phyloP scores from a whole-genome alignment of 2,888 invertebrate species.

The Mechanitis mazaeus region DNA sequence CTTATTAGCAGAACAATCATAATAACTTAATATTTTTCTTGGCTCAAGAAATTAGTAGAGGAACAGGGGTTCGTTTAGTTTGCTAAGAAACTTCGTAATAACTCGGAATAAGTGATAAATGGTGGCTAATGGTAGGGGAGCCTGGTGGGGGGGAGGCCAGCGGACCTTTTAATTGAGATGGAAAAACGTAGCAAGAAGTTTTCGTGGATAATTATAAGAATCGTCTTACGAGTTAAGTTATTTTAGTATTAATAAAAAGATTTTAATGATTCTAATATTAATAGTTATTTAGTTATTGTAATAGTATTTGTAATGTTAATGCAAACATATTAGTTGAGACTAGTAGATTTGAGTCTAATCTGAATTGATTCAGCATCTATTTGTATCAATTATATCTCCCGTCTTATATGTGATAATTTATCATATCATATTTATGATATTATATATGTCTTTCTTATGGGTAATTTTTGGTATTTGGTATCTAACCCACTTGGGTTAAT shows the following conservation, averaged over 20 bases:
- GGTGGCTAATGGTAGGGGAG: constrained; percentile 25
- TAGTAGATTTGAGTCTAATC: not conserved
- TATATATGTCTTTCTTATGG: too few relatives aligned
- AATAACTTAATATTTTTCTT: constrained; percentile 26
- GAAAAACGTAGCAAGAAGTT: constrained; percentile 3
- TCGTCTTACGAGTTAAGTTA: not conserved
- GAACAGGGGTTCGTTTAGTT: constrained; percentile 21
- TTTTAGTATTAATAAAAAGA: not conserved
- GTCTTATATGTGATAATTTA: too few relatives aligned
- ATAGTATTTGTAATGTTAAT: too few relatives aligned
- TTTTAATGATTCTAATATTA: too few relatives aligned
- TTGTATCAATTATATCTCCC: not conserved
- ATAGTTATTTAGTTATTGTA: too few relatives aligned
- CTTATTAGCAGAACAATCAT: constrained; percentile 13
- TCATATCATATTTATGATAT: too few relatives aligned
- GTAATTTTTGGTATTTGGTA: too few relatives aligned
- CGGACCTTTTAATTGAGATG: constrained; percentile 15
- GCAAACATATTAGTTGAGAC: not conserved
- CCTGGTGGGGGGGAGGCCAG: constrained; percentile 17
- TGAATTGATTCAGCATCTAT: not conserved
- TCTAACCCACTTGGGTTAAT: too few relatives aligned
- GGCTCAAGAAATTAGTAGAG: constrained; percentile 17
- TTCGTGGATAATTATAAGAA: not conserved
- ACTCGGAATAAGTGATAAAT: constrained; percentile 31
- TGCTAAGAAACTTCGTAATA: constrained; percentile 31